phyloP scores from a whole-genome alignment of 2,113 vertebrate genomes.

The Rafetus swinhoei region DNA sequence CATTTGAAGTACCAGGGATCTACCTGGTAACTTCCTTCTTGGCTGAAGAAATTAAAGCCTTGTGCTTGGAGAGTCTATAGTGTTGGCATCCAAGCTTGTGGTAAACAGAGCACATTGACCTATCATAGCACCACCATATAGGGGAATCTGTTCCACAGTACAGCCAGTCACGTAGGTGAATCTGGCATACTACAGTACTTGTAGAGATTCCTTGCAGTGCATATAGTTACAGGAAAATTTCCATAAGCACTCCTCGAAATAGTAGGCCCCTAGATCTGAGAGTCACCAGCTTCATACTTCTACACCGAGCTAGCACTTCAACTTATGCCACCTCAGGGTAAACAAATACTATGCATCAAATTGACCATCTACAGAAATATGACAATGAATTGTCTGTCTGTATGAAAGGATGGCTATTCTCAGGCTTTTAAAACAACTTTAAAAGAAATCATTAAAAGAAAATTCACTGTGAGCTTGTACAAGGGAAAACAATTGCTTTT shows the following conservation, averaged over 20 bases:
- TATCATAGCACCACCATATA: not conserved
- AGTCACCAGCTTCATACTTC: not conserved
- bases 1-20: not conserved
- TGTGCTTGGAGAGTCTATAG: not conserved
- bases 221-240: not conserved
- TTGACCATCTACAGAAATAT: not conserved
- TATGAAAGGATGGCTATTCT: not conserved
- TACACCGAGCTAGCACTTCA: not conserved
- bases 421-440: not conserved
- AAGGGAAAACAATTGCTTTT: not conserved
- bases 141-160: not conserved
- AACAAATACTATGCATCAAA: not conserved
- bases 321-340: not conserved
- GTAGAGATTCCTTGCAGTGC: not conserved
- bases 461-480: rapidly evolving
- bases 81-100: not conserved
- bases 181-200: not conserved
- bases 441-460: not conserved
- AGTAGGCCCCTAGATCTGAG: not conserved
- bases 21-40: no score
- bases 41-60: not conserved
- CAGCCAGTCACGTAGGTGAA: not conserved
- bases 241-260: rapidly evolving
- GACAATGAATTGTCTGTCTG: not conserved
- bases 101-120: not conserved